phyloP scores from a whole-genome alignment of 2,113 vertebrate genomes.

The Petromus typicus region DNA sequence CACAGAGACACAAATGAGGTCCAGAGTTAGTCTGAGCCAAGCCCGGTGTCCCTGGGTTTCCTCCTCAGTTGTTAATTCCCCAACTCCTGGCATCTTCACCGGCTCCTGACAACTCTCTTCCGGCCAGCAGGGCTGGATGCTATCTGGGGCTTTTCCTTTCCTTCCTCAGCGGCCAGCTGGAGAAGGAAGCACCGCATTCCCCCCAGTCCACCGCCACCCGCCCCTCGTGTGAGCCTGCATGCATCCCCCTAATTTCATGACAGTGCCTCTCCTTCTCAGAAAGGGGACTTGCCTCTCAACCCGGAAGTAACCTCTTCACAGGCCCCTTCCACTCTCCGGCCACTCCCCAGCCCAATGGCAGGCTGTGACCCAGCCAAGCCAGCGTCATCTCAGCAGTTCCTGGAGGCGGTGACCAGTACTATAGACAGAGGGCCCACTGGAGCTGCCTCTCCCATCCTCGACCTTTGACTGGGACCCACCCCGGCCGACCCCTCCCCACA shows the following conservation, averaged over 20 bases:
- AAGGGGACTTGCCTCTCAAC: conserved; percentile 4
- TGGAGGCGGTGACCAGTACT: not conserved
- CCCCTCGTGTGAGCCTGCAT: not conserved
- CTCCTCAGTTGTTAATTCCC: not conserved
- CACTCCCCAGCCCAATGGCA: not conserved
- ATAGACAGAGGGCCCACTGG: not conserved
- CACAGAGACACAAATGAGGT: not conserved
- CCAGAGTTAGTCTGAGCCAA: not conserved
- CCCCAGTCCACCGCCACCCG: not conserved
- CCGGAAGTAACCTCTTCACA: conserved; percentile 32
- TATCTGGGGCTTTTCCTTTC: not conserved
- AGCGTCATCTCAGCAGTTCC: not conserved
- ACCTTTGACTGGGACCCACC: conserved; percentile 59
- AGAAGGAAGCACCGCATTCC: not conserved
- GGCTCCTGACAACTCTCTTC: not conserved
- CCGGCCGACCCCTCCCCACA: not conserved
- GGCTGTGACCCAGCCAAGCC: conserved; percentile 15
- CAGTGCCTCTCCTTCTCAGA: conserved; percentile 33
- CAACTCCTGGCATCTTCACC: not conserved
- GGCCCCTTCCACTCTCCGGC: not conserved
- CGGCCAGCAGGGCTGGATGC: not conserved
- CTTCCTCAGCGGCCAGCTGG: conserved; percentile 31
- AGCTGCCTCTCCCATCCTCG: conserved; percentile 36
- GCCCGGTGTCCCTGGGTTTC: not conserved
- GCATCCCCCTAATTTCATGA: conserved; percentile 1